Evolutionary conservation across 2,888 invertebrate species (phyloP).

Genomic region (Atrina japonica): DNA sequence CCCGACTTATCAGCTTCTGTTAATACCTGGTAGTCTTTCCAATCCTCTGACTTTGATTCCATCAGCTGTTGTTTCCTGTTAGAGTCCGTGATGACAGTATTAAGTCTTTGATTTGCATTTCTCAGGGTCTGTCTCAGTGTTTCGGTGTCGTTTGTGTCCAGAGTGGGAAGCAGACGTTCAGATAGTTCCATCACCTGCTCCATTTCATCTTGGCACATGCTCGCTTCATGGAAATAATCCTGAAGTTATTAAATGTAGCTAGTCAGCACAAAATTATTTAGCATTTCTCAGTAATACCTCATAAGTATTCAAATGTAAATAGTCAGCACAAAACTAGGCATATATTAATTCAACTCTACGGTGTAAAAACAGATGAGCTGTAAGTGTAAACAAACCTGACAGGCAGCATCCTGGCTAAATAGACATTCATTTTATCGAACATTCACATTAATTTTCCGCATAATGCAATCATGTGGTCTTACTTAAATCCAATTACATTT

Average conservation of each 20-base stretch:
- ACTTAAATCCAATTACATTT: no score
- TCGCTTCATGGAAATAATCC: constrained; percentile 78
- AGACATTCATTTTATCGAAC: no score
- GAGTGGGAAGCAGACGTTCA: constrained; percentile 70
- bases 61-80: constrained; percentile 88
- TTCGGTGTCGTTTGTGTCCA: constrained; percentile 76
- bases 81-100: constrained; percentile 91
- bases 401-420: no score
- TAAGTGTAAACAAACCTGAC: no score
- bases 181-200: constrained; percentile 75
- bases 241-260: constrained; percentile 43
- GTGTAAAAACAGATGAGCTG: no score
- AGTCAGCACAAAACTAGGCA: no score
- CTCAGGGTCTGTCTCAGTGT: constrained; percentile 74
- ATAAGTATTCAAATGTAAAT: background rate
- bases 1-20: no score
- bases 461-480: no score
- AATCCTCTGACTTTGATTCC: constrained; percentile 91
- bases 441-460: no score
- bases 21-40: constrained; percentile 89
- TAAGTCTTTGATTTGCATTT: constrained; percentile 85
- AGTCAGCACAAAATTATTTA: no score
- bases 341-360: no score
- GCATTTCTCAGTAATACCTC: no score
- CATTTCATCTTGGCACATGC: constrained; percentile 76